These are phyloP conservation scores for Tetanocera ferruginea DNA, from an alignment of 2,888 invertebrate genomes.

Conservation along the genomic window DNA sequence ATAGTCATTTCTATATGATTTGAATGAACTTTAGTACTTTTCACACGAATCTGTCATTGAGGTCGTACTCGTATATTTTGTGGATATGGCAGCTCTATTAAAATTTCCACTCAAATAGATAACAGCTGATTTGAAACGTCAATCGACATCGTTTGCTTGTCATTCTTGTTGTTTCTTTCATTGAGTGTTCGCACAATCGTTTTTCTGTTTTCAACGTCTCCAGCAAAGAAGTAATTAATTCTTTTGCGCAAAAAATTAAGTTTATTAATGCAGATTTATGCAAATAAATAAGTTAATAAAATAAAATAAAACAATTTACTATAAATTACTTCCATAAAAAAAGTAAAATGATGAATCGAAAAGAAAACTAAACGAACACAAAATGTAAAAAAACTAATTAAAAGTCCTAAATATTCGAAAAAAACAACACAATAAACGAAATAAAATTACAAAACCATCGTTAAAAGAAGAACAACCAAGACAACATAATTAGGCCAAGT, in stretches of 20 bases:
- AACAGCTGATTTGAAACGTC: not conserved
- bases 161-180: no score
- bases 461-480: no score
- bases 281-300: not conserved
- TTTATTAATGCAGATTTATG: not conserved
- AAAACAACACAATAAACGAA: not conserved
- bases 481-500: conserved; percentile 5
- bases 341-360: not conserved
- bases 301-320: not conserved
- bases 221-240: no score
- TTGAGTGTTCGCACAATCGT: no score
- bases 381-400: not conserved
- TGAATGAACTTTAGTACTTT: no score
- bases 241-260: no score
- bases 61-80: no score
- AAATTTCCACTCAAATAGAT: not conserved
- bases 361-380: conserved; percentile 2
- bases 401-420: not conserved
- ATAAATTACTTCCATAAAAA: not conserved
- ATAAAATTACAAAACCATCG: not conserved
- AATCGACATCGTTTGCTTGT: not conserved
- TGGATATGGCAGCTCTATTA: not conserved
- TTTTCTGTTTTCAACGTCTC: no score
- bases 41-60: no score
- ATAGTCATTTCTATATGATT: no score